Evolutionary conservation across 2,888 invertebrate genomes (phyloP).

Genomic region (Cataglyphis rosenhaueri): DNA sequence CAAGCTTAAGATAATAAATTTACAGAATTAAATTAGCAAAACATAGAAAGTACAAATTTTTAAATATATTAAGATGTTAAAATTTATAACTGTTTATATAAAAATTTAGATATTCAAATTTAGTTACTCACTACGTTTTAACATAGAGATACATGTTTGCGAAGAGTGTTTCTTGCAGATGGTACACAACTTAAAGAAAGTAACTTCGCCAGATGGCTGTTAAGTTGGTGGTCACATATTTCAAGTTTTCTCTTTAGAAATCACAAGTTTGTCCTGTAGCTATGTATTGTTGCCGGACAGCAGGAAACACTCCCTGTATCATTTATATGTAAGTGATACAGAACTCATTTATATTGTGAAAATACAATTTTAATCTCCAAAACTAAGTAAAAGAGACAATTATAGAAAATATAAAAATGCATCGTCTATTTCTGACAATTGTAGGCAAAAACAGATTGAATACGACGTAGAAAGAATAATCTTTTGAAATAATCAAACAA

Average conservation of each 20-base stretch:
- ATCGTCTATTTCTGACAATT: neutral
- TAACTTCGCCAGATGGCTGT: constrained; percentile 63
- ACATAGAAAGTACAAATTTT: neutral
- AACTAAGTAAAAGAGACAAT: neutral
- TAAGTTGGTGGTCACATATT: constrained; percentile 61
- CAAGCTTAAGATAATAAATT: neutral
- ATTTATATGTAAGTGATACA: neutral
- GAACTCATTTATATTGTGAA: neutral
- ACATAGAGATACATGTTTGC: constrained; percentile 56
- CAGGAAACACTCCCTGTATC: neutral
- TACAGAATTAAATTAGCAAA: neutral
- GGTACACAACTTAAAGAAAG: constrained; percentile 60
- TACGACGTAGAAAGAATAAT: neutral
- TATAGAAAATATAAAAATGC: neutral
- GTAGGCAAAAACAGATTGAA: neutral
- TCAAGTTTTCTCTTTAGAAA: constrained; percentile 31
- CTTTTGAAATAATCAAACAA: constrained; percentile 3
- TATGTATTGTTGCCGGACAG: constrained; percentile 41
- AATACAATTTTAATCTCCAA: neutral
- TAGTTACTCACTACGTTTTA: constrained; percentile 21
- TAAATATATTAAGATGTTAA: neutral
- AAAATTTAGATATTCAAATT: neutral
- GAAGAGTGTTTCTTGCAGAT: constrained; percentile 63
- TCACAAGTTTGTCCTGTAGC: constrained; percentile 41
- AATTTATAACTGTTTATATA: neutral